Base-by-base conservation (phyloP, 2,797 vertebrate species). In the Epinephelus coioides region DNA sequence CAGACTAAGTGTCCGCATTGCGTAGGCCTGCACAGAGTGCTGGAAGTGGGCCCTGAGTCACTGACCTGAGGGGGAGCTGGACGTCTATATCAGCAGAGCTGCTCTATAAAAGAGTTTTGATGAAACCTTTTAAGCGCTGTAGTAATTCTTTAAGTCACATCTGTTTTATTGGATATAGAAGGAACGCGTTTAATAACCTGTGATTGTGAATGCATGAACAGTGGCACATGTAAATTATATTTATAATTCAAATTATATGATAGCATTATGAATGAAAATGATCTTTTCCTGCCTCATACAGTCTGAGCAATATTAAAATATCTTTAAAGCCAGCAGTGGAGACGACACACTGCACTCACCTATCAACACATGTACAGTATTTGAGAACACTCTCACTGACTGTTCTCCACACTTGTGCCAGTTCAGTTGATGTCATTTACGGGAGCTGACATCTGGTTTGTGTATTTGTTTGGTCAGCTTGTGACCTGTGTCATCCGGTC, bases 1-100 rank as follows among this genome's bases (percentile, higher is more conserved):
- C 94, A 89, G 73, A 59, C 40, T 17, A 25, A 87, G 81, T 50
- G 89, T 91, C 93, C 86, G 92, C 94, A 94, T 85, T 94, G 93
- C 94, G 92, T 77, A 84, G 61, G 62, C 62, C 77, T 38, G 50
- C 51, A 79, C 56, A 55, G 76, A 68, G 75, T 87, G 79, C 86
- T 93, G 91, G 85, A 90, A 87, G 61, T 13, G 65, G 61, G 87
- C 82, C 87, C 74, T 76, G 81, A 89, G 68, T 85, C 79, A 46
- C 64, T 86, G 91, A 93, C 91, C 89, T 60, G 44, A 44, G 61
- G 54, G 66, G 64, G 71, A 86, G 80, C 78, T 10, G 86, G 80
- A 75, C 3, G n/a, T 83, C 86, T 88, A 76, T 15, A 87, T 92
- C 91, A 89, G 91, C 90, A 89, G 76, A 85, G 75, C 80, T 74